Conservation (phyloP, 2,888 invertebrate genomes). For the Folsomia manolachei region DNA sequence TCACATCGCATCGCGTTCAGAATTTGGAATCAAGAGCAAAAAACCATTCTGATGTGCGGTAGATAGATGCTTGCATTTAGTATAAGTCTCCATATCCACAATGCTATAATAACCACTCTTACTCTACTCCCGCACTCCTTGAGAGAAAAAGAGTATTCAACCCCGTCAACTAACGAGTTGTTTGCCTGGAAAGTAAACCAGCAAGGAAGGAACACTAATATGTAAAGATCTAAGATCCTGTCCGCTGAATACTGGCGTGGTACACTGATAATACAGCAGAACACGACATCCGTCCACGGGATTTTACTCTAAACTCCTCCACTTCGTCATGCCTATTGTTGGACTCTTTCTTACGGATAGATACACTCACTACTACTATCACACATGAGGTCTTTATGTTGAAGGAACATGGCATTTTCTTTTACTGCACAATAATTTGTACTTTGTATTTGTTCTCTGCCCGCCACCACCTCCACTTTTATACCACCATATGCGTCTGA, state of each 20-base stretch:
- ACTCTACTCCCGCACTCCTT: background rate
- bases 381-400: background rate
- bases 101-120: background rate
- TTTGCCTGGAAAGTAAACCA: background rate
- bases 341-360: background rate
- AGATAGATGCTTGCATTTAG: background rate
- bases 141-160: background rate
- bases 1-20: background rate
- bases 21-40: constrained; percentile 3
- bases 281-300: background rate
- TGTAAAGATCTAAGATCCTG: too few species aligned
- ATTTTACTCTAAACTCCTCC: background rate
- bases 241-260: background rate
- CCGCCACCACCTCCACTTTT: background rate
- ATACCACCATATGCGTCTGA: background rate
- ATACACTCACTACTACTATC: too few species aligned
- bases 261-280: background rate
- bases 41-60: constrained; percentile 2
- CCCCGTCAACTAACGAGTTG: background rate
- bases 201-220: too few species aligned
- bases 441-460: background rate
- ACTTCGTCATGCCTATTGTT: background rate
- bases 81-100: background rate
- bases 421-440: background rate
- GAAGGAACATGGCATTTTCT: background rate